These are phyloP conservation scores for Geodia barretti DNA, from an alignment of 37 sponge, comb jelly and placozoan genomes.

Conservation along the genomic window DNA sequence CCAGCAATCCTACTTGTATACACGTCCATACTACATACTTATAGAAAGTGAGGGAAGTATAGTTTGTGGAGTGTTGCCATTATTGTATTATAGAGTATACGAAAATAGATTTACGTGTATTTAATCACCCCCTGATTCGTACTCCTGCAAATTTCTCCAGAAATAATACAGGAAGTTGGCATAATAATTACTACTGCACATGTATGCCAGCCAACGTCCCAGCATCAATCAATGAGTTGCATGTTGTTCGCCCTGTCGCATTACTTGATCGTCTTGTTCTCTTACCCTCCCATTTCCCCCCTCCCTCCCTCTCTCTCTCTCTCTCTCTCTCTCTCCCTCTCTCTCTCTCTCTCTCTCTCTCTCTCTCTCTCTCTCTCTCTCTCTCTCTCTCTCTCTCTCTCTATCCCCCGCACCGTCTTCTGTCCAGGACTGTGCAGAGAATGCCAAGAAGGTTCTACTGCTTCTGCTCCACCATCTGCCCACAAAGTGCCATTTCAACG, in stretches of 20 bases:
- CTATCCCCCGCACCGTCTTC: background rate
- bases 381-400: background rate
- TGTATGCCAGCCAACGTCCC: no score
- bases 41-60: no score
- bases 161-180: no score
- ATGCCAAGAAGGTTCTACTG: slow-evolving; percentile 83
- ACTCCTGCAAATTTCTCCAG: no score
- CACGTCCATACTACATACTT: no score
- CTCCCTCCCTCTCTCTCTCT: slow-evolving; percentile 1
- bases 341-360: slow-evolving; percentile 1
- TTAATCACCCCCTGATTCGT: background rate
- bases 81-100: no score
- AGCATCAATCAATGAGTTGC: no score
- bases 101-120: background rate
- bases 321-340: background rate
- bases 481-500: slow-evolving; percentile 81
- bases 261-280: background rate
- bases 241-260: background rate
- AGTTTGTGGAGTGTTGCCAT: no score
- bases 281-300: background rate
- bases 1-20: background rate
- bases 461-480: slow-evolving; percentile 82
- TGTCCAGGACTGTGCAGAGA: slow-evolving; percentile 42
- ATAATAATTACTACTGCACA: no score
- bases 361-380: slow-evolving; percentile 16